Evolutionary conservation across 2,888 invertebrate genomes (phyloP).

Genomic region (Cosmia pyralina): DNA sequence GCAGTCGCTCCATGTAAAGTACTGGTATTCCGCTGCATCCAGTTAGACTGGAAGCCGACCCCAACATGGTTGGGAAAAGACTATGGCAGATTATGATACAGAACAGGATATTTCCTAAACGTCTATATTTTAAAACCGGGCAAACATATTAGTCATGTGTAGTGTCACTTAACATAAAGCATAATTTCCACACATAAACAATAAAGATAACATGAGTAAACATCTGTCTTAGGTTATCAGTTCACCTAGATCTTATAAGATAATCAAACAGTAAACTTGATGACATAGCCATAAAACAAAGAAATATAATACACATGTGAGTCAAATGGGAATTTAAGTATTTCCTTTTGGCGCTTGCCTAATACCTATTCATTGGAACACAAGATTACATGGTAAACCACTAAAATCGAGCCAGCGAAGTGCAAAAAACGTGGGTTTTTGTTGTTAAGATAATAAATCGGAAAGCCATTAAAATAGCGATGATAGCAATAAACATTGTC

Average conservation of each 20-base stretch:
- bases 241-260: slow-evolving; percentile 36
- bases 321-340: slow-evolving; percentile 58
- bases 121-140: neutral
- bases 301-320: slow-evolving; percentile 36
- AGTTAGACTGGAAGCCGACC: too few species aligned
- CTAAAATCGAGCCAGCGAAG: slow-evolving; percentile 38
- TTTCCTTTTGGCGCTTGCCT: slow-evolving; percentile 47
- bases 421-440: slow-evolving; percentile 58
- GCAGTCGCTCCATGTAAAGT: too few species aligned
- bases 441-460: slow-evolving; percentile 68
- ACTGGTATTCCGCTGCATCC: too few species aligned
- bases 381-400: slow-evolving; percentile 47
- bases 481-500: slow-evolving; percentile 75
- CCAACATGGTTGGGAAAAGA: too few species aligned
- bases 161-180: neutral
- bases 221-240: slow-evolving; percentile 15
- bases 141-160: neutral
- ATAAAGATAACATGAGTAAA: slow-evolving; percentile 5
- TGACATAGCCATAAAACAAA: slow-evolving; percentile 28
- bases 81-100: too few species aligned
- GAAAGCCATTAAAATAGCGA: slow-evolving; percentile 69
- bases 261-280: slow-evolving; percentile 30
- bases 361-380: slow-evolving; percentile 52
- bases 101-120: neutral
- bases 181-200: neutral